Base-by-base conservation (phyloP, 1,140 invertebrate genomes). In the Saxidomus purpurata region DNA sequence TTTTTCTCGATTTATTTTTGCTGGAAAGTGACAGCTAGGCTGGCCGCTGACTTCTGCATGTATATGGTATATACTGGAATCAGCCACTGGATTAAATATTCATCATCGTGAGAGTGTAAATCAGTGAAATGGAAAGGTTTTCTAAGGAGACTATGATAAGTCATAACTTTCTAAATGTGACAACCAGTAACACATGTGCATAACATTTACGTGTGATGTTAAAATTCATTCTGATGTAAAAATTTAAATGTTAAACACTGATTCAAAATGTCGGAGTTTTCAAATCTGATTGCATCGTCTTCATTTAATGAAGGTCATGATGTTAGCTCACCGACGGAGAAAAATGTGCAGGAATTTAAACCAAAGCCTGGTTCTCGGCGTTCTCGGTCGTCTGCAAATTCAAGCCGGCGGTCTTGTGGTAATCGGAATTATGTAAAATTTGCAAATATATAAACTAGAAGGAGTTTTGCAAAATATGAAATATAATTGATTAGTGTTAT, bases 191-290 rank as follows among this genome's bases (percentile, higher is more conserved):
- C 59, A 63, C 25, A 19, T 63, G 25, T 63, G 59, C 43, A 43
- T 28, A 28, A 25, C 59, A n/a, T 63, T 28, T 28, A 63, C 3
- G n/a, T 63, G 59, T 28, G 59, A 63, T 25, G 25, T 63, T 28
- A 43, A 4, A 28, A 63, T n/a, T n/a, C n/a, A n/a, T n/a, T n/a
- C n/a, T n/a, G n/a, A n/a, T n/a, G n/a, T n/a, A n/a, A n/a, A n/a
- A n/a, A 28, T 28, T 28, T 28, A 63, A 63, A 63, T 63, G 25
- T 63, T 63, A 63, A 28, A 55, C 11, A 80, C 22, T n/a, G 28
- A 67, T 19, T 11, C 0, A 86, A 49, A 59, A 87, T 87, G 85
- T 87, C 85, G 85, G 85, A 87, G 34, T 87, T 79, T 79, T 77
- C 85, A 25, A 87, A 87, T 63, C 52, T 87, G 22, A 87, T 87